Evolutionary conservation across 2,113 vertebrate species (phyloP), one percentile per base, ranked within the genome.

Genomic region (Gymnarchus niloticus): DNA sequence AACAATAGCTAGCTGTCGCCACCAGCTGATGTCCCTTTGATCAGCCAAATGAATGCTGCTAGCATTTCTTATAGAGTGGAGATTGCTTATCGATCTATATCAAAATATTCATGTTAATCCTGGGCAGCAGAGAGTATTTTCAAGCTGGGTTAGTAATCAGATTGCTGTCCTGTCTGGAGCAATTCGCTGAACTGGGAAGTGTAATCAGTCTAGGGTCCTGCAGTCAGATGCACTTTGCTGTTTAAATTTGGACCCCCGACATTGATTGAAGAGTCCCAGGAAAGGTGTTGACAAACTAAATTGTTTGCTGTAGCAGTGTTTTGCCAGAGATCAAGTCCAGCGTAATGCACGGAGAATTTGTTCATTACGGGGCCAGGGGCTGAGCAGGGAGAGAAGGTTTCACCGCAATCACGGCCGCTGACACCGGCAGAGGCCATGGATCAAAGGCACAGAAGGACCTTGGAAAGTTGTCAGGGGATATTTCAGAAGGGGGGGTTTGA

Each of bases 61-160:
- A 97, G 97, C 97, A 96, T 99, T 98, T 99, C 97, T 98, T 97
- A 99, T 98, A 96, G 97, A 95, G 96, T 97, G 98, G 98, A 99
- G 98, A 99, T 99, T 99, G 98, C 97, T 99, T 99, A 99, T 99
- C 98, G 98, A 99, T 99, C 98, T 99, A 97, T 99, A 99, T 99
- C 96, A 99, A 99, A 99, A 99, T 99, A 99, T 99, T 97, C 98
- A 99, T 98, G 97, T 96, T 98, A 99, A 99, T 99, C 97, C 95
- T 89, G 84, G 91, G 93, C 94, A 95, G 95, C 93, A 90, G 92
- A 96, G 96, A 97, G 96, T 97, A 97, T 98, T 98, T 98, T 96
- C 98, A 96, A 97, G 96, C 95, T 92, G 95, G 98, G 97, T 98
- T 99, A 99, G 98, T 98, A 99, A 98, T 99, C 98, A 99, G 97